Percentiles rank a stretch among this genome's conserved stretches.
These are phyloP conservation scores for Tetragonisca angustula DNA, from an alignment of 2,888 invertebrate genomes.

Conservation along the genomic window DNA sequence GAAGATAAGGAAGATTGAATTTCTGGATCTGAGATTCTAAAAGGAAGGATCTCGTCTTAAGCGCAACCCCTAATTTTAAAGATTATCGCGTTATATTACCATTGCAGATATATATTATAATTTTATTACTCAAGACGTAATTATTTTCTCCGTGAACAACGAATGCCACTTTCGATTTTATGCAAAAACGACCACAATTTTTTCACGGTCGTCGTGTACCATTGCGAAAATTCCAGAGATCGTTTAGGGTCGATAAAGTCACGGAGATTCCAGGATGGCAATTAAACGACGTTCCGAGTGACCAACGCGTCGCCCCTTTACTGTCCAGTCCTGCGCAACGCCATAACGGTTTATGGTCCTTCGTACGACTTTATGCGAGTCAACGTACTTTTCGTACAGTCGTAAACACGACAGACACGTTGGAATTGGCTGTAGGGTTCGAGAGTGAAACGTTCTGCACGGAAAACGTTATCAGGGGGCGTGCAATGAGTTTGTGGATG, in stretches of 20 bases:
- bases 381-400: neutral
- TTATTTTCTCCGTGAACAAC: neutral
- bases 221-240: constrained; percentile 31
- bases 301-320: constrained; percentile 57
- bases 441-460: constrained; percentile 53
- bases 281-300: constrained; percentile 54
- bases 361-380: constrained; percentile 32
- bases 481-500: constrained; percentile 66
- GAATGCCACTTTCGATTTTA: neutral
- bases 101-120: neutral
- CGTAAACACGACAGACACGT: constrained; percentile 60
- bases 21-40: too few relatives aligned
- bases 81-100: too few relatives aligned
- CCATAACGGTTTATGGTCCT: constrained; percentile 66
- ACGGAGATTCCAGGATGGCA: constrained; percentile 57
- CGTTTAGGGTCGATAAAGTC: constrained; percentile 69
- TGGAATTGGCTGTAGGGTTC: constrained; percentile 66
- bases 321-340: constrained; percentile 38
- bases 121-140: neutral
- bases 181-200: neutral
- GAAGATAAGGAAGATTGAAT: neutral
- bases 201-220: neutral
- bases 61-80: neutral
- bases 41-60: too few relatives aligned
- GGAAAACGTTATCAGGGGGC: constrained; percentile 55